Evolutionary conservation across 2,113 vertebrate genomes (phyloP).

Genomic region (Paradisaea rubra): DNA sequence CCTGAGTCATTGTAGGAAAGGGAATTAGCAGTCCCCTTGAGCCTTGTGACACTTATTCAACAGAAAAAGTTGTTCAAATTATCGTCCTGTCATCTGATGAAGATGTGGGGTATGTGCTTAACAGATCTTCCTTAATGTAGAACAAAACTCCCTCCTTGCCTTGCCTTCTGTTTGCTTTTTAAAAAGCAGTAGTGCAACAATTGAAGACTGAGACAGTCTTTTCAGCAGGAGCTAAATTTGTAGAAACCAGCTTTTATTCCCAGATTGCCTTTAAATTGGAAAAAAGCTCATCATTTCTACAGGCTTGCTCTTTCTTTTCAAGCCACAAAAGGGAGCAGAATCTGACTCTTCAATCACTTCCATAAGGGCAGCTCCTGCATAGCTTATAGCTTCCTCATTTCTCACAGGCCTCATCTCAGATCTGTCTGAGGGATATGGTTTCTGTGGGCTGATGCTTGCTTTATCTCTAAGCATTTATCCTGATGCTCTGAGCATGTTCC

Average conservation of each 20-base stretch:
- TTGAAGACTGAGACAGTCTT: neutral
- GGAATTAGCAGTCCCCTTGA: neutral
- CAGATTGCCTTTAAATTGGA: neutral
- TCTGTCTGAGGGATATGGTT: neutral
- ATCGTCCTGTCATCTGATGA: neutral
- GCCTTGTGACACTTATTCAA: neutral
- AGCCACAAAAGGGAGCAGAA: neutral
- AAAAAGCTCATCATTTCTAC: neutral
- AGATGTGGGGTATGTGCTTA: neutral
- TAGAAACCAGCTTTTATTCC: neutral
- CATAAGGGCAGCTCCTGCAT: neutral
- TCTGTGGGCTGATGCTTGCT: neutral
- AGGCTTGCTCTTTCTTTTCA: neutral
- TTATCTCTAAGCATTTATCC: neutral
- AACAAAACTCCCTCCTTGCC: neutral
- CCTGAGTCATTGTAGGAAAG: constrained; percentile 23
- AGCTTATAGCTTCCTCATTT: neutral
- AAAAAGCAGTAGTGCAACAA: neutral
- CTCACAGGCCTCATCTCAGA: neutral
- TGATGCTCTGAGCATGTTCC: neutral
- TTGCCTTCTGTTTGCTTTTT: neutral
- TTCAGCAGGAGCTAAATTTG: neutral
- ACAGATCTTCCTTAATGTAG: neutral
- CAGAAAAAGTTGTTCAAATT: neutral
- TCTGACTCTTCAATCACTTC: neutral